Base-by-base conservation (phyloP, 2,113 vertebrate genomes). In the Pachyramphus minor region DNA sequence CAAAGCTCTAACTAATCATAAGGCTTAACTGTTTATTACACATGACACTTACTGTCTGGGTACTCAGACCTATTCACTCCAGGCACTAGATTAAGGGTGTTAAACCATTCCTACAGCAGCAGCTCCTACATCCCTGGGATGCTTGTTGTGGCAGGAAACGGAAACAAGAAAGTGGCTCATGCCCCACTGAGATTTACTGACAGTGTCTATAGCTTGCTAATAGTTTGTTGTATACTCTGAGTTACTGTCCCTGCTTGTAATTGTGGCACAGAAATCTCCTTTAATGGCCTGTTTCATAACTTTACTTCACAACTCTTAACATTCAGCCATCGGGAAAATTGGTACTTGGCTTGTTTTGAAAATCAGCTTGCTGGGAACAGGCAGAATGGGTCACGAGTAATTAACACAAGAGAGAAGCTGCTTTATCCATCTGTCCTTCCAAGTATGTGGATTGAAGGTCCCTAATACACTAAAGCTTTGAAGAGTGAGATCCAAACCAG, bases 241-340 rank as follows among this genome's bases (percentile, higher is more conserved):
- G 39, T 76, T 72, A 56, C 76, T 75, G 49, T 31, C 11, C 59
- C 47, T 93, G 64, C 39, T 25, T 64, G 44, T 75, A 89, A 95
- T 66, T 91, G 63, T 44, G 69, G 24, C 24, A 87, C 37, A 35
- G 35, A 95, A 95, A 72, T 72, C 14, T 68, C 37, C 78, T 89
- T 75, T 82, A 63, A 78, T 84, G 35, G 41, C 52, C 62, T 39
- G 47, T 88, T 93, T 82, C 37, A 25, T 92, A 91, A 84, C 3
- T 1, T 58, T 47, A 35, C 59, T 93, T 74, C 41, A 16, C 69
- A 94, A 97, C 90, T 81, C 62, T 72, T 88, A 79, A 76, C 69
- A 87, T 75, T 91, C 87, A 96, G 69, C 77, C 84, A 94, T 41
- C 41, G 72, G 56, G 53, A 93, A 92, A 94, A 96, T 60, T 62